A percentile compares a stretch with the other conserved stretches of the same genome.
Conservation (phyloP, 1,140 invertebrate species). For the Lepidurus apus region DNA sequence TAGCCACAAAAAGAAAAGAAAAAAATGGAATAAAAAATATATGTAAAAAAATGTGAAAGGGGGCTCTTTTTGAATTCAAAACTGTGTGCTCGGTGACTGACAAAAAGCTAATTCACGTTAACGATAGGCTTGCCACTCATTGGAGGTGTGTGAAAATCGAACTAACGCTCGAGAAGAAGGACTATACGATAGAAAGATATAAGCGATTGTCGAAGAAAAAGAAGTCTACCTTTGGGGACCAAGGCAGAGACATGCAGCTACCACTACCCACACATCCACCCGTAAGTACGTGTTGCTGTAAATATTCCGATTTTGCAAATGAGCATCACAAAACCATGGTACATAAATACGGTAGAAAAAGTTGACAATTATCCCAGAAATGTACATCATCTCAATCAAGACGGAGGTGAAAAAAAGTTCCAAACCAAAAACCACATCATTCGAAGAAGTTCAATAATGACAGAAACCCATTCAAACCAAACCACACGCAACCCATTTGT, state of each 20-base stretch:
- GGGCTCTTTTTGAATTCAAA: neutral
- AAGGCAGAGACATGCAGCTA: conserved; percentile 33
- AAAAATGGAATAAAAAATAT: neutral
- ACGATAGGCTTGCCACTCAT: conserved; percentile 2
- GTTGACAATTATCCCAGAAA: neutral
- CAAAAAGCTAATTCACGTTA: conserved; percentile 1
- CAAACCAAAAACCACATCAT: neutral
- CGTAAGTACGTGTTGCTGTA: conserved; percentile 3
- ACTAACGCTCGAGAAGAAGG: neutral
- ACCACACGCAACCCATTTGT: conserved; percentile 11
- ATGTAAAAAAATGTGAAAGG: neutral
- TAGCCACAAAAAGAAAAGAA: neutral
- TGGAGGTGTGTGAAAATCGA: neutral
- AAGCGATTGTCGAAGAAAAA: conserved; percentile 22
- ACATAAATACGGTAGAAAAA: conserved; percentile 11
- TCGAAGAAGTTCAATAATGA: neutral
- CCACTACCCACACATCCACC: conserved; percentile 29
- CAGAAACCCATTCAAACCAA: conserved; percentile 1
- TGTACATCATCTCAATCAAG: neutral
- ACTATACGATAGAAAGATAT: conserved; percentile 10
- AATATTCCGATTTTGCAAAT: conserved; percentile 19
- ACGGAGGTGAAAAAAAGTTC: neutral
- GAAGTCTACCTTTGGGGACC: conserved; percentile 24
- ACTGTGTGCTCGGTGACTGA: conserved; percentile 12
- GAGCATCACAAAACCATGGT: conserved; percentile 10